A percentile compares a stretch with the other conserved stretches of the same genome.
Conservation (phyloP, 1,140 invertebrate genomes). For the Hylaeus volcanicus region DNA sequence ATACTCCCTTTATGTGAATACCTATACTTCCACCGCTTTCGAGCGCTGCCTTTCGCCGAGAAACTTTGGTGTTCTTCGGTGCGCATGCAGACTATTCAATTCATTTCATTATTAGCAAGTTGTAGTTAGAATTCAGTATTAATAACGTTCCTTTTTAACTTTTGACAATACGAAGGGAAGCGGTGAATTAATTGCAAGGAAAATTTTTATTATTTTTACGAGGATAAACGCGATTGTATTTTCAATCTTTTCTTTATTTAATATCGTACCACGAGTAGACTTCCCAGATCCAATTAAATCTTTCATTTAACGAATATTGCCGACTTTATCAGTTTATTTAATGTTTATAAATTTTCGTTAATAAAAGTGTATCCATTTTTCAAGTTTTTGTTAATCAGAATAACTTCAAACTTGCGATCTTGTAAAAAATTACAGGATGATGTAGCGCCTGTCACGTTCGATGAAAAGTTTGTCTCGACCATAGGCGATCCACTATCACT, state of each 20-base stretch:
- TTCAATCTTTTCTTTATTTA: too few species aligned
- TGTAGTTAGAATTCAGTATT: neutral
- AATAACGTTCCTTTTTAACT: neutral
- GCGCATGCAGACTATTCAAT: too few species aligned
- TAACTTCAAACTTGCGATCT: too few species aligned
- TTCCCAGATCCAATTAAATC: too few species aligned
- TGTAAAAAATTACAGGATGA: constrained; percentile 5
- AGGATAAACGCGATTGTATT: neutral
- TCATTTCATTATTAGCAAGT: neutral
- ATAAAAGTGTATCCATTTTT: neutral
- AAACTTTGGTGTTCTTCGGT: neutral
- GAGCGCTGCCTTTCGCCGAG: neutral
- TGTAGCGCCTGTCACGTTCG: neutral
- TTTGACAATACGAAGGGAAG: neutral
- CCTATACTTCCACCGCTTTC: neutral
- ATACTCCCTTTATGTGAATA: neutral
- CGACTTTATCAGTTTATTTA: neutral
- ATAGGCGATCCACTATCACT: constrained; percentile 12
- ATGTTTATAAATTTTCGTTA: too few species aligned
- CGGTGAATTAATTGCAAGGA: neutral
- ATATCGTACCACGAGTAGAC: neutral
- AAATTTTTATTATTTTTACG: neutral
- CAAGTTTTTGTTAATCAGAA: neutral
- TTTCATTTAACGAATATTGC: too few species aligned
- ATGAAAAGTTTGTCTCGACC: neutral